Conservation (phyloP, 2,797 vertebrate species). For the Protosalanx chinensis region DNA sequence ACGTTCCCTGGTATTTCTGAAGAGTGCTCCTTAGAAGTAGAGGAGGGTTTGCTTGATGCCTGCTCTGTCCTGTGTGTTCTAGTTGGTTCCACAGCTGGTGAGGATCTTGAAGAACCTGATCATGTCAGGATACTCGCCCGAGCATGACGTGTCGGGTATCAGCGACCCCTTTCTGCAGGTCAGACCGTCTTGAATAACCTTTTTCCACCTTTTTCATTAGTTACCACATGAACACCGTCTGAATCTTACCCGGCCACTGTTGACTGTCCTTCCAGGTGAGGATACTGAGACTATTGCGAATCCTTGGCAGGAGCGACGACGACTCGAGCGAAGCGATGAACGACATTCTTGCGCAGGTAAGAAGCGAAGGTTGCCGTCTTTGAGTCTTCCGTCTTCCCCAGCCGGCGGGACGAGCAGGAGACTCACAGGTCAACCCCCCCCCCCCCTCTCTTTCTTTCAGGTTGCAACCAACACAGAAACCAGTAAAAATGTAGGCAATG, state of each 20-base stretch:
- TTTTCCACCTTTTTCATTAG: background rate
- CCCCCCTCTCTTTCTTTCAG: constrained; percentile 62
- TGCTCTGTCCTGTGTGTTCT: constrained; percentile 59
- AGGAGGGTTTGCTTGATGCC: background rate
- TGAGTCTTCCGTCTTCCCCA: background rate
- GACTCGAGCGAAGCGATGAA: constrained; percentile 99
- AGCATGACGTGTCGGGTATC: constrained; percentile 99
- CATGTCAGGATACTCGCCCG: constrained; percentile 99
- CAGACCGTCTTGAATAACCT: constrained; percentile 31
- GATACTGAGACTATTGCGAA: constrained; percentile 97
- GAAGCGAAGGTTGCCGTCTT: constrained; percentile 18
- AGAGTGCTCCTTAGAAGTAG: background rate
- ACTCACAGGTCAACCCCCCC: constrained; percentile 9
- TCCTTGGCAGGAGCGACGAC: constrained; percentile 95
- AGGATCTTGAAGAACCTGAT: constrained; percentile 99
- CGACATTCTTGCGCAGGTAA: constrained; percentile 98
- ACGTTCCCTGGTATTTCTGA: too few relatives aligned
- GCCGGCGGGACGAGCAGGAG: background rate
- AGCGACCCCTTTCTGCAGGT: constrained; percentile 99
- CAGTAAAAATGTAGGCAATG: constrained; percentile 99
- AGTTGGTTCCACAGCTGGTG: constrained; percentile 99
- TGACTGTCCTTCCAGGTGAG: constrained; percentile 78
- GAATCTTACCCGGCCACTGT: background rate
- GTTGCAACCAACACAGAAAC: constrained; percentile 99
- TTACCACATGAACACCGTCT: background rate